Base-by-base conservation (phyloP, 2,888 invertebrate genomes). In the Beris morrisii region DNA sequence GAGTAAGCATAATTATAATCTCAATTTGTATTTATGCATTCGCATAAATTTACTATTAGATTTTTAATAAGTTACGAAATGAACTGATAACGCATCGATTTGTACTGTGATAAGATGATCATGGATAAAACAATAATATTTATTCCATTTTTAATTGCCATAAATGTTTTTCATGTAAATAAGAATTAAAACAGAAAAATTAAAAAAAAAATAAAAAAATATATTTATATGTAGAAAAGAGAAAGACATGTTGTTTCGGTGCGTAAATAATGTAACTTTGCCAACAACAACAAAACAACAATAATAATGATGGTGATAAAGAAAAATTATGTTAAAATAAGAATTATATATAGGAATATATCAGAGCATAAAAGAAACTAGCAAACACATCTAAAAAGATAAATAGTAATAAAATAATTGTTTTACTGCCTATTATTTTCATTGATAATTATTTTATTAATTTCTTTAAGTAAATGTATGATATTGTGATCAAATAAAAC, bases 61-160 rank as follows among this genome's bases (percentile, higher is more conserved):
- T 38, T 38, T 38, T 38, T 5, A 9, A 7, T 7, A 38, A 38
- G 38, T 38, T 9, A 38, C 38, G 38, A 38, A 38, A 38, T 38
- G 38, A 38, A 38, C 38, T 38, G 38, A 38, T 3, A 46, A 58
- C 45, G 45, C 58, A 58, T 58, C 46, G 58, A 58, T 58, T 45
- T 44, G 22, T 46, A 45, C 58, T 58, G 58, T 58, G 58, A 58
- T 58, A 58, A 31, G 28, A 46, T 13, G 45, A 46, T 46, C 58
- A 45, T 58, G 28, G 13, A 58, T 58, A 58, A 45, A 45, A 56
- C 5, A 58, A 4, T 38, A 56, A 43, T 15, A 43, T 38, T 58
- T 15, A 43, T 45, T 58, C 45, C 38, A 5, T 7, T 38, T 38
- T 38, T 38, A 30, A 45, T 58, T 58, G 58, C 58, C 58, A 58